Evolutionary conservation across 1,140 invertebrate genomes (phyloP), one percentile per base, ranked within the genome.

Genomic region (Lycorma delicatula): DNA sequence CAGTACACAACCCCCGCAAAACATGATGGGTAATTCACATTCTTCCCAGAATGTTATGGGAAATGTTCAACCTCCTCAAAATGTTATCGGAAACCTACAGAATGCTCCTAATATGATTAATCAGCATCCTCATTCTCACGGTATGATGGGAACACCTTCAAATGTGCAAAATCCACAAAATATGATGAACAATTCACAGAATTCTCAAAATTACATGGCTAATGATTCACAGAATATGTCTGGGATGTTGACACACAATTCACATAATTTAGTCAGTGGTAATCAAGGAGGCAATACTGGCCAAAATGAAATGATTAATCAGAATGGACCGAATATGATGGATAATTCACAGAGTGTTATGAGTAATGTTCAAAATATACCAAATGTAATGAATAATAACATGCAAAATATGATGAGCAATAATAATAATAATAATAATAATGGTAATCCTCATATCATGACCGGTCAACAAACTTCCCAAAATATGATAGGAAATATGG

Each of bases 321-420:
- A 53, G 31, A 34, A 51, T n/a, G 31, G 23, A 27, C 22, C 41
- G 18, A 50, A 54, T 48, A 28, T 26, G 16, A 23, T 50, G 20
- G 38, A 31, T 52, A 51, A 44, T 44, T 26, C 27, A 16, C 55
- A 57, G 12, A 50, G 22, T 51, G 38, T 41, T 29, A 34, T 58
- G 16, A 51, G 20, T 22, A 58, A 58, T 31, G n/a, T n/a, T n/a
- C n/a, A n/a, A n/a, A n/a, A n/a, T n/a, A n/a, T n/a, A n/a, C n/a
- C n/a, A n/a, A n/a, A n/a, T n/a, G n/a, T n/a, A n/a, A n/a, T n/a
- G n/a, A n/a, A 31, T 7, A 16, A 31, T 20, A 25, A 12, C 3
- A 7, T 46, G 20, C 56, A 58, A 50, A 58, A 31, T 28, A 22
- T 55, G 22, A 44, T 55, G 6, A 11, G 16, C 16, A 55, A 56